Evolutionary conservation across 2,888 invertebrate species (phyloP).

Genomic region (Onthophagus sagittarius): DNA sequence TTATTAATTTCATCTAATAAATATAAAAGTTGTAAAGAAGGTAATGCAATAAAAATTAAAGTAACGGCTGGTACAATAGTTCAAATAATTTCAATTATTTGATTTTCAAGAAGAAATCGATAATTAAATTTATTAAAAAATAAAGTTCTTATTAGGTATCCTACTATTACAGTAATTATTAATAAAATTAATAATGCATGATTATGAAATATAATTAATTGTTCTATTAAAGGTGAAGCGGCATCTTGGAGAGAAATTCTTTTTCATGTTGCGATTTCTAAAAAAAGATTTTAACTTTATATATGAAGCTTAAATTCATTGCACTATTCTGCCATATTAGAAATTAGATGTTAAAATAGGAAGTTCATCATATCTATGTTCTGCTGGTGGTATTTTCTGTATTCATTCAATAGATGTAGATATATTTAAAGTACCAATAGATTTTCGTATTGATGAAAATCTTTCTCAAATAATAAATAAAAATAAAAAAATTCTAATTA

Average conservation of each 20-base stretch:
- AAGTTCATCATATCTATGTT: conserved; percentile 59
- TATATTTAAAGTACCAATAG: conserved; percentile 52
- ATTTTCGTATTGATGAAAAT: conserved; percentile 53
- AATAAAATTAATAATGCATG: conserved; percentile 58
- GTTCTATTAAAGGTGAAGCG: conserved; percentile 62
- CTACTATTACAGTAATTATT: conserved; percentile 59
- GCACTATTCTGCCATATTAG: conserved; percentile 61
- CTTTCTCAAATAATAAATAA: conserved; percentile 62
- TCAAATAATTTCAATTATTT: conserved; percentile 64
- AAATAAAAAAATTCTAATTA: conserved; percentile 57
- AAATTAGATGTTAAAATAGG: conserved; percentile 55
- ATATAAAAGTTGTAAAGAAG: conserved; percentile 59
- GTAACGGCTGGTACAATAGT: conserved; percentile 59
- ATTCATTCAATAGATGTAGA: conserved; percentile 61
- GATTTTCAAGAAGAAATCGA: conserved; percentile 56
- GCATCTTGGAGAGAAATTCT: conserved; percentile 58
- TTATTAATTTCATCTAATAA: conserved; percentile 60
- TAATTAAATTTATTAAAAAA: conserved; percentile 57
- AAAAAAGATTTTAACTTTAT: conserved; percentile 59
- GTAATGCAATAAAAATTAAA: conserved; percentile 60
- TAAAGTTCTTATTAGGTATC: conserved; percentile 55
- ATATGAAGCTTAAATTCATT: conserved; percentile 65
- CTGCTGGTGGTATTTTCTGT: conserved; percentile 55
- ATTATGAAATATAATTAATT: conserved; percentile 63
- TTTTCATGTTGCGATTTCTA: conserved; percentile 61